phyloP scores from a whole-genome alignment of 2,888 invertebrate species.

The Muscina levida region DNA sequence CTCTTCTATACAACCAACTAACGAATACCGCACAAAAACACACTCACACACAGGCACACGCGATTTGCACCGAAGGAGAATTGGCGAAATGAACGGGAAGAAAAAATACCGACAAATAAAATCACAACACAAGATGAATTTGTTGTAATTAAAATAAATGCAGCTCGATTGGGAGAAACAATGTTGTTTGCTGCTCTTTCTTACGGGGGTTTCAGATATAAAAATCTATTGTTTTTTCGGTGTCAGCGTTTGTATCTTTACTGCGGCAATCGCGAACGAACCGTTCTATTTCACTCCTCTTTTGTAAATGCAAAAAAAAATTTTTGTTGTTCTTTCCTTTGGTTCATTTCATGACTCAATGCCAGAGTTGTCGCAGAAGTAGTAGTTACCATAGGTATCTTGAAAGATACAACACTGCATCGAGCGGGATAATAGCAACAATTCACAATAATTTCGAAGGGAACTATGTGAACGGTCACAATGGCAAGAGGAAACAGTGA shows the following conservation, averaged over 20 bases:
- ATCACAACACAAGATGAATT: background rate
- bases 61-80: background rate
- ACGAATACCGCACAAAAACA: no score
- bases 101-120: background rate
- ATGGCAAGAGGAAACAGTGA: no score
- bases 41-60: slow-evolving; percentile 36
- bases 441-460: no score
- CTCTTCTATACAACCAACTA: background rate
- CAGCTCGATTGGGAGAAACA: background rate
- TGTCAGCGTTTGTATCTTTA: background rate
- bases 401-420: no score
- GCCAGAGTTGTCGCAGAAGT: background rate
- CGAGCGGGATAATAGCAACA: no score
- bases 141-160: slow-evolving; percentile 23
- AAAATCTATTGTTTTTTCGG: background rate
- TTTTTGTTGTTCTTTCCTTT: background rate
- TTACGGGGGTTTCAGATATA: background rate
- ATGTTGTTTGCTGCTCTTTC: slow-evolving; percentile 21
- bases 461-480: no score
- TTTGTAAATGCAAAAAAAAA: slow-evolving; percentile 56
- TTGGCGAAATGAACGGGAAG: no score
- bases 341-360: slow-evolving; percentile 61
- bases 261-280: background rate
- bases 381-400: background rate
- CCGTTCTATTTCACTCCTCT: slow-evolving; percentile 45